phyloP scores from a whole-genome alignment of 1,140 invertebrate genomes.

The Idris sp. region DNA sequence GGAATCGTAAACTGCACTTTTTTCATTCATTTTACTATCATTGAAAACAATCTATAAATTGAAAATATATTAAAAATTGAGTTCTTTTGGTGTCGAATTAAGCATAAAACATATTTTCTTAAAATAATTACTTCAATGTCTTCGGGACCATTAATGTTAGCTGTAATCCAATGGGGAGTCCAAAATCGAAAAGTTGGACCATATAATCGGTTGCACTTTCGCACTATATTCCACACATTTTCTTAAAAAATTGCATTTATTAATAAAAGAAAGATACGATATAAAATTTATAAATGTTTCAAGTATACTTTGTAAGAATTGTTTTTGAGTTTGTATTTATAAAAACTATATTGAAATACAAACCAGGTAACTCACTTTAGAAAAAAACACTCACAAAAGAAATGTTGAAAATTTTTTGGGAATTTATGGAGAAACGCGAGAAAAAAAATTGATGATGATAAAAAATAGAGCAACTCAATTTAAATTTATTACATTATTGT shows the following conservation, averaged over 20 bases:
- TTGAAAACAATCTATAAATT: conserved; percentile 78
- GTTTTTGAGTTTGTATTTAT: no score
- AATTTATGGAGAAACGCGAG: no score
- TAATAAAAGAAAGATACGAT: background rate
- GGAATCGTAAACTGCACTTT: conserved; percentile 85
- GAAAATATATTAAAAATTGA: no score
- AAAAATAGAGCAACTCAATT: no score
- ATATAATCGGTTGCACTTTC: conserved; percentile 44
- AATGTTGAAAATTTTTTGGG: no score
- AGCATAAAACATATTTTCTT: background rate
- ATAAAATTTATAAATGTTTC: background rate
- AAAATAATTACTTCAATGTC: conserved; percentile 71
- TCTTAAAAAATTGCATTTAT: conserved; percentile 40
- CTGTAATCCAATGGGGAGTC: conserved; percentile 53
- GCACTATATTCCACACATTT: conserved; percentile 45
- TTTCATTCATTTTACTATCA: conserved; percentile 85
- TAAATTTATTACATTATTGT: no score
- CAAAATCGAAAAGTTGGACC: conserved; percentile 64
- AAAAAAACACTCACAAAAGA: no score
- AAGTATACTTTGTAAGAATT: no score
- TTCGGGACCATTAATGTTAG: conserved; percentile 70
- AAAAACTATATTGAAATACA: no score
- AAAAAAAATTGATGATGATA: no score
- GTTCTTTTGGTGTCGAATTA: background rate
- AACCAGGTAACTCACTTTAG: no score